A percentile compares a stretch with the other conserved stretches of the same genome.
These are phyloP conservation scores for Arvicanthis niloticus DNA, from an alignment of 2,113 vertebrate genomes.

Conservation along the genomic window DNA sequence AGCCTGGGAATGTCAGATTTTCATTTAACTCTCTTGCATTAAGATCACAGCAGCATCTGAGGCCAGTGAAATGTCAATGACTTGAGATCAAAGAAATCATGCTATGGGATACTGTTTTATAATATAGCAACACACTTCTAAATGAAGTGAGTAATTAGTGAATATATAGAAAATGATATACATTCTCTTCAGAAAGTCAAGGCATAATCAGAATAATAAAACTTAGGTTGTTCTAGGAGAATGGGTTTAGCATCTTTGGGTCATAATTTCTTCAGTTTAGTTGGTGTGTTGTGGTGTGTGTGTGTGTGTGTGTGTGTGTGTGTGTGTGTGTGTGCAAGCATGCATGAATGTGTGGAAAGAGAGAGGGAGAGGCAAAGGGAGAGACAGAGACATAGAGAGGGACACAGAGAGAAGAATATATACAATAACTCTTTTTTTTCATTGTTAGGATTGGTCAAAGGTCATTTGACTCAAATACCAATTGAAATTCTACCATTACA, in stretches of 20 bases:
- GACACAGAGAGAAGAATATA: neutral
- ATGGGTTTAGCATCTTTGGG: neutral
- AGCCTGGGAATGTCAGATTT: constrained; percentile 1
- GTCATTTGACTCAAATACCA: constrained; percentile 11
- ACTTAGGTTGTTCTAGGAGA: constrained; percentile 6
- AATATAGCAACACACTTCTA: constrained; percentile 47
- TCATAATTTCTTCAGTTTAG: neutral
- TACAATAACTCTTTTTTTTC: neutral
- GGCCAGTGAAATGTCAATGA: constrained; percentile 35
- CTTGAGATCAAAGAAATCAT: constrained; percentile 33
- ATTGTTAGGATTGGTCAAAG: neutral
- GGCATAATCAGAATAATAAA: neutral
- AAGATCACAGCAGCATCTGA: constrained; percentile 26
- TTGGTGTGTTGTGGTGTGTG: neutral
- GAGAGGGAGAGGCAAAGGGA: neutral
- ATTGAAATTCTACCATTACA: constrained; percentile 28
- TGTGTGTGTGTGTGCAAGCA: neutral
- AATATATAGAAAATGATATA: constrained; percentile 20
- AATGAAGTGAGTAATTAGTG: constrained; percentile 40
- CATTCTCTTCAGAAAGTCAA: constrained; percentile 48
- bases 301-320: neutral
- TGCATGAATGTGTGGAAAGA: neutral
- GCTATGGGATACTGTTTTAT: constrained; percentile 28
- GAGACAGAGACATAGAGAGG: neutral
- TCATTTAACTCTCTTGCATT: constrained; percentile 34